These are phyloP conservation scores for Proterorhinus semilunaris DNA, from an alignment of 2,113 vertebrate genomes.

Conservation along the genomic window DNA sequence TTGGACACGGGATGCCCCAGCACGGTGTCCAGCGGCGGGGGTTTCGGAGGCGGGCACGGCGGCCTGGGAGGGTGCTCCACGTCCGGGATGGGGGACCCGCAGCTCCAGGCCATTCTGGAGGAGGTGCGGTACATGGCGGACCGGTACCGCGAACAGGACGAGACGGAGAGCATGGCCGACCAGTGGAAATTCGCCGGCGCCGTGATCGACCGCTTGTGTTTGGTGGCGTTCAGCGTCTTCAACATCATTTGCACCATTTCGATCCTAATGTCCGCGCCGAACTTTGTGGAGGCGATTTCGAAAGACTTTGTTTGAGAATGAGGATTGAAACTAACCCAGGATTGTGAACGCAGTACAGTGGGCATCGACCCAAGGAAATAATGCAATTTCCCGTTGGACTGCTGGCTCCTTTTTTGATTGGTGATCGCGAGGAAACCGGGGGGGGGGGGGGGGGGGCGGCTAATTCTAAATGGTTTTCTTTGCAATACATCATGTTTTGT, in stretches of 20 bases:
- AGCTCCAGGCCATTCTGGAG: constrained; percentile 79
- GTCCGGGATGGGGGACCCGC: constrained; percentile 69
- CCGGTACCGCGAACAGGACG: constrained; percentile 77
- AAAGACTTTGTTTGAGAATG: constrained; percentile 79
- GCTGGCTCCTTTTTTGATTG: constrained; percentile 43
- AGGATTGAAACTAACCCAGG: constrained; percentile 35
- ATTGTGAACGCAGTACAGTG: constrained; percentile 40
- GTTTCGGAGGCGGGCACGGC: constrained; percentile 77
- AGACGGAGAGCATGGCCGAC: constrained; percentile 62
- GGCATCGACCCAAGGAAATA: constrained; percentile 57
- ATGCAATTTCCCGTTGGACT: constrained; percentile 49
- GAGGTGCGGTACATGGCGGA: constrained; percentile 80
- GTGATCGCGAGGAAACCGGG: constrained; percentile 36
- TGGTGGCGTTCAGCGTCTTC: constrained; percentile 82
- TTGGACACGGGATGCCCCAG: constrained; percentile 75
- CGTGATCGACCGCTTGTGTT: constrained; percentile 80
- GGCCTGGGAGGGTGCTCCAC: constrained; percentile 71
- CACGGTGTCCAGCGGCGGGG: constrained; percentile 77
- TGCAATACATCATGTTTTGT: constrained; percentile 53
- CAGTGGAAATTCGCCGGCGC: constrained; percentile 83
- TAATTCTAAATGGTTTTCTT: constrained; percentile 52
- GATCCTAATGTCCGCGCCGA: constrained; percentile 82
- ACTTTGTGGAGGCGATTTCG: constrained; percentile 80
- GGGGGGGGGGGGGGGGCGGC: constrained; percentile 15
- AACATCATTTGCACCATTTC: constrained; percentile 85